Evolutionary conservation across 2,888 invertebrate species (phyloP), one percentile per base, ranked within the genome.

Genomic region (Melanotus villosus): DNA sequence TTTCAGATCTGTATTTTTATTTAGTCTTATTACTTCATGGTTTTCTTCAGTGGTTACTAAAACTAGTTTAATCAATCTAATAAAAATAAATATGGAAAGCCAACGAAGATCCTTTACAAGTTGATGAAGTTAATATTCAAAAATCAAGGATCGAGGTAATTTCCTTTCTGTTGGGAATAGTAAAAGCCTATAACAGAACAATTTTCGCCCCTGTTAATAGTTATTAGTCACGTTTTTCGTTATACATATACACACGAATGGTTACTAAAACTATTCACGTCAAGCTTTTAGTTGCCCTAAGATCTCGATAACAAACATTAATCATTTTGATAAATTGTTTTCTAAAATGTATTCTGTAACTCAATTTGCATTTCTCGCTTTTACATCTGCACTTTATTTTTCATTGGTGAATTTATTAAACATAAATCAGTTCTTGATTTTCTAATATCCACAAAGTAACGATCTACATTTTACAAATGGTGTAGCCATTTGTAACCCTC

Each of bases 311-410:
- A 38, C 43, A 10, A 1, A 14, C 56, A 65, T 65, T 56, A 65
- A 65, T 65, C 36, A 64, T 47, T 21, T 19, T 65, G 65, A 65
- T 65, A 36, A 65, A 65, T 57, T 34, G 45, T 26, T 16, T 30
- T 45, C 21, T 34, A 50, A 65, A 65, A 54, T 21, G 9, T 57
- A 47, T 21, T 18, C 9, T 47, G 56, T 23, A 21, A 10, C 54
- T 36, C 50, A 43, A 63, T 63, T 64, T 43, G 36, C 56, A 56
- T 45, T 56, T 41, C 21, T 45, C 58, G n/a, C 16, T 59, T 3
- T 45, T 1, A n/a, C 12, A 18, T 34, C 45, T 14, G n/a, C 5
- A 23, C 16, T 62, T 60, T 6, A 26, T 12, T n/a, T 21, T 23
- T 10, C 21, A 19, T 10, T 19, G 12, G 26, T 9, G 41, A 38